phyloP scores from a whole-genome alignment of 1,140 invertebrate genomes.

The Megathymus violae region DNA sequence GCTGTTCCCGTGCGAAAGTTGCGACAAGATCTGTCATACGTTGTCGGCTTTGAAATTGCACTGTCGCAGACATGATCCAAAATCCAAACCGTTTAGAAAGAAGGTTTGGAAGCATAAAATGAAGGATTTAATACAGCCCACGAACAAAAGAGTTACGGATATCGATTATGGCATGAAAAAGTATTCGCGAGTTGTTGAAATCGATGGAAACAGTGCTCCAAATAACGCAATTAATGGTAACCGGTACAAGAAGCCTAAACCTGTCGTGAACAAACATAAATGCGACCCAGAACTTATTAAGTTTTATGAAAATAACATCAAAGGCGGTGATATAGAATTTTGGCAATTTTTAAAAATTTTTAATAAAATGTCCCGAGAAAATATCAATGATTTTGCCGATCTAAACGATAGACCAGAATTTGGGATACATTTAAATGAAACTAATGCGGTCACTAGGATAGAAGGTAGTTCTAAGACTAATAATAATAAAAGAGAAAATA shows the following conservation, averaged over 20 bases:
- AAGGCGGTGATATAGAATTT: slow-evolving; percentile 69
- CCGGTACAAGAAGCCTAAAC: slow-evolving; percentile 51
- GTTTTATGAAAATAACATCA: slow-evolving; percentile 68
- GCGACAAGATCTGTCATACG: slow-evolving; percentile 64
- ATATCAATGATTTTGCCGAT: slow-evolving; percentile 63
- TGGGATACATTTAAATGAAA: slow-evolving; percentile 47
- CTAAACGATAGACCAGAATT: slow-evolving; percentile 52
- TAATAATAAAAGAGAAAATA: background rate
- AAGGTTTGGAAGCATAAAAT: slow-evolving; percentile 68
- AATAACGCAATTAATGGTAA: slow-evolving; percentile 3
- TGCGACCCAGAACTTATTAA: slow-evolving; percentile 64
- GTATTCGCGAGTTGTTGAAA: slow-evolving; percentile 13
- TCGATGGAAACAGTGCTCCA: too few relatives aligned
- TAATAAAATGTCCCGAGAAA: slow-evolving; percentile 63
- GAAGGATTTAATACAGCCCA: slow-evolving; percentile 14
- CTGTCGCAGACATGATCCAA: slow-evolving; percentile 51
- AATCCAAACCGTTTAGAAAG: slow-evolving; percentile 60
- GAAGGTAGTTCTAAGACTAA: background rate
- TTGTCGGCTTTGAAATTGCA: slow-evolving; percentile 62
- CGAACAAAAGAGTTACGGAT: slow-evolving; percentile 23
- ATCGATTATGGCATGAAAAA: background rate
- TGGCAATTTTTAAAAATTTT: slow-evolving; percentile 75
- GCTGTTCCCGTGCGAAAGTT: slow-evolving; percentile 62
- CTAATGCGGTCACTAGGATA: background rate
- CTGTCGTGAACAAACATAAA: slow-evolving; percentile 62